Percentiles rank a stretch among this genome's conserved stretches.
Evolutionary conservation across 2,113 vertebrate genomes (phyloP).

Genomic region (Myiagra hebetior): DNA sequence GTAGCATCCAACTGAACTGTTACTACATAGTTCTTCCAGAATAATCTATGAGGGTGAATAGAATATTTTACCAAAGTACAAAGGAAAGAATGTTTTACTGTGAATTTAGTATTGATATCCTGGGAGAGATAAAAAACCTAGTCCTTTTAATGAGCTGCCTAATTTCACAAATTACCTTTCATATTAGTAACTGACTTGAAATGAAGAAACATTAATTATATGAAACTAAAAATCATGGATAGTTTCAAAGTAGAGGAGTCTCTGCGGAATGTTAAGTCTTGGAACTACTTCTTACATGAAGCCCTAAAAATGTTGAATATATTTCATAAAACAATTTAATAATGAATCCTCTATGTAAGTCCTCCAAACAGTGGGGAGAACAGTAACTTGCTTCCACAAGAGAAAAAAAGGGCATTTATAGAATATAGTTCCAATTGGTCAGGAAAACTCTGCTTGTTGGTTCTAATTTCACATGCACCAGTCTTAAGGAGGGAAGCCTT

Average conservation of each 20-base stretch:
- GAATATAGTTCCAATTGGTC: not conserved
- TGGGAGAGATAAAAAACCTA: not conserved
- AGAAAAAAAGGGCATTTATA: not conserved
- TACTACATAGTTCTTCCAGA: not conserved
- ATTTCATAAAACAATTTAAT: not conserved
- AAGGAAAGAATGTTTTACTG: not conserved
- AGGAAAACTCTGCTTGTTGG: not conserved
- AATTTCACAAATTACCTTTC: not conserved
- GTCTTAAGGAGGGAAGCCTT: not conserved
- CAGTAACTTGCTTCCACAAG: not conserved
- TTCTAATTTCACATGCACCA: not conserved
- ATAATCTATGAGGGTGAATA: not conserved
- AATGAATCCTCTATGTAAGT: not conserved
- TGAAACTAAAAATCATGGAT: not conserved
- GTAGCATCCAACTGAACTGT: not conserved
- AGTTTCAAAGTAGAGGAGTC: not conserved
- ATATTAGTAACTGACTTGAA: not conserved
- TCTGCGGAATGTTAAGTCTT: not conserved
- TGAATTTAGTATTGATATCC: not conserved
- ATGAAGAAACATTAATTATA: not conserved
- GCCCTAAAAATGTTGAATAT: not conserved
- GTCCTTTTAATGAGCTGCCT: not conserved
- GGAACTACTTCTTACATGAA: not conserved
- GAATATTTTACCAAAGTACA: not conserved
- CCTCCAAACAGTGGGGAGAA: not conserved